Percentiles rank a stretch among this genome's conserved stretches.
These are phyloP conservation scores for Metalampra italica DNA, from an alignment of 2,888 invertebrate species.

Conservation along the genomic window DNA sequence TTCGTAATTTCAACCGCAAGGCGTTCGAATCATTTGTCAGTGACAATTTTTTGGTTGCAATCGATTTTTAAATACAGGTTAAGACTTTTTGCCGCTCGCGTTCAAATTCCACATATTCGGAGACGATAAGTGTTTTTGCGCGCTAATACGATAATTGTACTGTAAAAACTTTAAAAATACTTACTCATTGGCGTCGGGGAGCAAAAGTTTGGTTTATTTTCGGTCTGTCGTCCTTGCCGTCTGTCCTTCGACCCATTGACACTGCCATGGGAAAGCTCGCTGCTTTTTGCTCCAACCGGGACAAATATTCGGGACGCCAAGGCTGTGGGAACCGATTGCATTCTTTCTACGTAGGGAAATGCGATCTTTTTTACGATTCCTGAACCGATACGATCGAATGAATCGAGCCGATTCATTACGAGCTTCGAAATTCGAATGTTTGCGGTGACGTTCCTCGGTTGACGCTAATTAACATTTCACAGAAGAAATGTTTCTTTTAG, in stretches of 20 bases:
- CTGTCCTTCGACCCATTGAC: constrained; percentile 45
- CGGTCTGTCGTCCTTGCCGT: constrained; percentile 27
- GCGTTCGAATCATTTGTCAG: constrained; percentile 78
- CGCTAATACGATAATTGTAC: constrained; percentile 42
- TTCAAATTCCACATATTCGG: constrained; percentile 37
- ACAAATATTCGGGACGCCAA: constrained; percentile 58
- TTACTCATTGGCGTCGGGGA: constrained; percentile 22
- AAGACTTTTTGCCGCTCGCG: constrained; percentile 42
- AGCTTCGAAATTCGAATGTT: constrained; percentile 45
- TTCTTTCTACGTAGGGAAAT: constrained; percentile 61
- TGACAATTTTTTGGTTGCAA: constrained; percentile 77
- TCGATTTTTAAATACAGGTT: constrained; percentile 78
- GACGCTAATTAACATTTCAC: constrained; percentile 49
- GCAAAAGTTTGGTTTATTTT: constrained; percentile 13
- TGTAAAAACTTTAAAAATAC: constrained; percentile 23
- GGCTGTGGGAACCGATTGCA: constrained; percentile 75
- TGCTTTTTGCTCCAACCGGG: constrained; percentile 62
- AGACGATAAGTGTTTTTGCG: constrained; percentile 28
- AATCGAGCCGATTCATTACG: constrained; percentile 65
- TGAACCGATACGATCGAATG: constrained; percentile 62
- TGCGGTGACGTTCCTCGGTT: constrained; percentile 40
- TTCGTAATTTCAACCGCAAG: constrained; percentile 77
- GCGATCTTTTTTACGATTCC: constrained; percentile 56
- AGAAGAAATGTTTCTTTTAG: too few species aligned
- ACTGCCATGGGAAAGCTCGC: constrained; percentile 69